Conservation (phyloP, 64 coral and sea anemone species). For the Stichodactyla mertensii region DNA sequence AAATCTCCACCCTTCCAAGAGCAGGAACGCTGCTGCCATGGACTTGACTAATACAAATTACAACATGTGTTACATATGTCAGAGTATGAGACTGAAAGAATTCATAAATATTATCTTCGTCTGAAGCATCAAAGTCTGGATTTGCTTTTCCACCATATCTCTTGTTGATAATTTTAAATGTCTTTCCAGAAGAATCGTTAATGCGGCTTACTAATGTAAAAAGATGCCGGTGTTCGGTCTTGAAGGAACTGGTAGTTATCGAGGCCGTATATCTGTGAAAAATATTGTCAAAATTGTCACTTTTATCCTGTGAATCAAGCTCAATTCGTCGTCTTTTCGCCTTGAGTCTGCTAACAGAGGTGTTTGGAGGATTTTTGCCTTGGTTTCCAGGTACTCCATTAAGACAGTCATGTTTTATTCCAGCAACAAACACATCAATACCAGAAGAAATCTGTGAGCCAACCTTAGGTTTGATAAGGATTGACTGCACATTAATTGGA, state of each 20-base stretch:
- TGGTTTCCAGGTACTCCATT: neutral
- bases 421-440: conserved; percentile 75
- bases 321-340: conserved; percentile 3
- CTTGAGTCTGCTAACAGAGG: neutral
- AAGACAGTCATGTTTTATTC: conserved; percentile 13
- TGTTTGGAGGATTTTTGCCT: neutral
- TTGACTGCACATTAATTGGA: conserved; percentile 65
- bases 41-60: conserved; percentile 56
- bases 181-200: conserved; percentile 39
- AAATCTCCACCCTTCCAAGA: conserved; percentile 76
- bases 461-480: conserved; percentile 87
- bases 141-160: conserved; percentile 25
- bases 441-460: conserved; percentile 83
- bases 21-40: conserved; percentile 70
- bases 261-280: conserved; percentile 32
- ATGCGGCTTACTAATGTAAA: conserved; percentile 61
- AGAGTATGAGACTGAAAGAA: conserved; percentile 30
- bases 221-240: conserved; percentile 44
- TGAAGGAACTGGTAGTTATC: conserved; percentile 54
- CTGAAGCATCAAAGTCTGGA: neutral
- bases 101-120: neutral
- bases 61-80: conserved; percentile 62
- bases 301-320: too few relatives aligned
- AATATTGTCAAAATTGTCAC: neutral
- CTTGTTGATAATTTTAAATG: conserved; percentile 54